Evolutionary conservation across 2,888 invertebrate species (phyloP).

Genomic region (Ctenicera cuprea): DNA sequence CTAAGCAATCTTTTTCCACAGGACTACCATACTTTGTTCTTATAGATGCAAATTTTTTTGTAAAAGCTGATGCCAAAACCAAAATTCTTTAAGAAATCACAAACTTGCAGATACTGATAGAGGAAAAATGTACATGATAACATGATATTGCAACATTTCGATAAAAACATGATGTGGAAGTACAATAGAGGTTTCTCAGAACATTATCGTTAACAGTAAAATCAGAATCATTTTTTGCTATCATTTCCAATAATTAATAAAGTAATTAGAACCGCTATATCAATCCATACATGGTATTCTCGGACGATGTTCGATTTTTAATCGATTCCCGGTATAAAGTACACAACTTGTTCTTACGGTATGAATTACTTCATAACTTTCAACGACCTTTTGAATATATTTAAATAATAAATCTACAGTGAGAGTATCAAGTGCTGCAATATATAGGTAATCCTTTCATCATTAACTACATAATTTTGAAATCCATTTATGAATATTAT

Average conservation of each 20-base stretch:
- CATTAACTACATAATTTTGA: constrained; percentile 20
- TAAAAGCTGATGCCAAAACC: too few relatives aligned
- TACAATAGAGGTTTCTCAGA: too few relatives aligned
- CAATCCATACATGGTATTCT: not conserved
- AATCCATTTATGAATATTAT: not conserved
- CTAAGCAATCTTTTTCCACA: too few relatives aligned
- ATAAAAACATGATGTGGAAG: too few relatives aligned
- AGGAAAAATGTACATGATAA: too few relatives aligned
- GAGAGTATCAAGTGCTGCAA: constrained; percentile 16
- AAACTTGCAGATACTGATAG: too few relatives aligned
- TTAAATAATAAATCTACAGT: constrained; percentile 25
- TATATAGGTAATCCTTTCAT: constrained; percentile 18
- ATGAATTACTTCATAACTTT: constrained; percentile 24
- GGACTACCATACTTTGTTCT: too few relatives aligned
- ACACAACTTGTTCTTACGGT: constrained; percentile 12
- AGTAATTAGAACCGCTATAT: not conserved
- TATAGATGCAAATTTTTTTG: too few relatives aligned
- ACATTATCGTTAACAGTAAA: too few relatives aligned
- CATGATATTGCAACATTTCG: too few relatives aligned
- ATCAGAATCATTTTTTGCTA: too few relatives aligned
- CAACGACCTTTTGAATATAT: constrained; percentile 24
- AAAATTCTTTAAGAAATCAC: too few relatives aligned
- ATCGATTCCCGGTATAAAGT: not conserved
- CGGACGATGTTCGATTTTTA: constrained; percentile 8
- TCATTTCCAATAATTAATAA: not conserved